These are phyloP conservation scores for Chymomyza amoena DNA, from an alignment of 2,888 invertebrate species.

Conservation along the genomic window DNA sequence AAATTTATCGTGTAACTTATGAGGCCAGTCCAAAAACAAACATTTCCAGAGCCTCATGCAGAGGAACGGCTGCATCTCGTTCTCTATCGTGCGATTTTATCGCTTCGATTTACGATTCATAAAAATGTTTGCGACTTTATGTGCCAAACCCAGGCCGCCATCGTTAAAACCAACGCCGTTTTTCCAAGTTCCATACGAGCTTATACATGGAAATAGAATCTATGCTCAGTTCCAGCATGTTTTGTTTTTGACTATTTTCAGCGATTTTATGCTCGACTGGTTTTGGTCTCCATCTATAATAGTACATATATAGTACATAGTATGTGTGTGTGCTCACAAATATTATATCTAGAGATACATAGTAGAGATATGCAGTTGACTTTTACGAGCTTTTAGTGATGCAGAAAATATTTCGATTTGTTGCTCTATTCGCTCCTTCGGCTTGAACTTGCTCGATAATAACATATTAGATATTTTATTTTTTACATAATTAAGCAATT, in stretches of 20 bases:
- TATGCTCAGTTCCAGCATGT: conserved; percentile 1
- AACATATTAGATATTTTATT: background rate
- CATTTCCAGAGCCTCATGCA: conserved; percentile 20
- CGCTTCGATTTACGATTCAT: conserved; percentile 75
- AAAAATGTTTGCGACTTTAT: conserved; percentile 65
- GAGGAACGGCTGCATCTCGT: conserved; percentile 10
- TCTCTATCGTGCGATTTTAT: conserved; percentile 65
- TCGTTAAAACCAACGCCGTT: conserved; percentile 19
- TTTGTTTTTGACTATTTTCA: conserved; percentile 34
- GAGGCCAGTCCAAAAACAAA: conserved; percentile 37
- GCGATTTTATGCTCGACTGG: conserved; percentile 61
- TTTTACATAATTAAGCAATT: too few relatives aligned
- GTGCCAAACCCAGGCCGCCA: conserved; percentile 25
- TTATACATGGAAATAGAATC: background rate
- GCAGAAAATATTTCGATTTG: conserved; percentile 64
- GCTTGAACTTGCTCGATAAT: too few relatives aligned
- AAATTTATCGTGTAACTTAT: conserved; percentile 72
- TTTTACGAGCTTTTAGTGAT: conserved; percentile 67
- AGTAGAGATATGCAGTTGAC: conserved; percentile 38
- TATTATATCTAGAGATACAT: background rate
- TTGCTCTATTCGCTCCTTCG: background rate
- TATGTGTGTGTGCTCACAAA: conserved; percentile 2
- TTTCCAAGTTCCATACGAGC: conserved; percentile 15
- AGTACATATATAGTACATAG: conserved; percentile 16
- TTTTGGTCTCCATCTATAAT: background rate